phyloP scores from a whole-genome alignment of 2,888 invertebrate genomes.

The Micropterix aruncella region DNA sequence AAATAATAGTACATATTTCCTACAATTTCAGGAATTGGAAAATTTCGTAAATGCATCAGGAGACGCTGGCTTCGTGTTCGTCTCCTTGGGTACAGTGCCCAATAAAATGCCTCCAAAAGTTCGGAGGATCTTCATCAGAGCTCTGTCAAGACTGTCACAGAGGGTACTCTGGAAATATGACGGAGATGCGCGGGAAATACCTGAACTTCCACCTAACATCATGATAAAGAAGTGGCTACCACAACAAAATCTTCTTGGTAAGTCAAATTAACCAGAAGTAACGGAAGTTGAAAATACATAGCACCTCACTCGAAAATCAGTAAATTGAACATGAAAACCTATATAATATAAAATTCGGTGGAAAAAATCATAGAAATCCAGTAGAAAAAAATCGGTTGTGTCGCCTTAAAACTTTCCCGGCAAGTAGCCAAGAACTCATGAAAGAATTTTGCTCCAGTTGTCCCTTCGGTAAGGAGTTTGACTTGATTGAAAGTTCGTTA shows the following conservation, averaged over 20 bases:
- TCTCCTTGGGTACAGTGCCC: constrained; percentile 79
- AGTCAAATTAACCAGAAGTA: no score
- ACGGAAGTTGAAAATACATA: no score
- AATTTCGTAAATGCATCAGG: constrained; percentile 53
- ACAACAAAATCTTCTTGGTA: constrained; percentile 38
- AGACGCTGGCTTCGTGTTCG: constrained; percentile 62
- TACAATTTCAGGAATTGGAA: constrained; percentile 46
- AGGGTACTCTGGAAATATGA: constrained; percentile 79
- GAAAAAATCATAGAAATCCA: no score
- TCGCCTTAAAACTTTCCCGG: no score
- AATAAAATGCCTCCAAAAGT: constrained; percentile 66
- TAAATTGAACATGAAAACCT: no score
- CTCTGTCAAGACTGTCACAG: constrained; percentile 62
- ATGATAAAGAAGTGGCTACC: constrained; percentile 58
- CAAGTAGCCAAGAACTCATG: no score
- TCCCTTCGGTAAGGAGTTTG: no score
- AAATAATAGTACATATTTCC: background rate
- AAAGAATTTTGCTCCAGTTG: no score
- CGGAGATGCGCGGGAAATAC: constrained; percentile 47
- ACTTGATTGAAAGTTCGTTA: no score
- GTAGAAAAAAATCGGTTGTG: no score
- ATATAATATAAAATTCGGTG: no score
- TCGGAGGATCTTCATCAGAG: constrained; percentile 53
- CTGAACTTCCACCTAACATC: constrained; percentile 60
- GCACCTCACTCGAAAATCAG: no score